phyloP scores from a whole-genome alignment of 2,888 invertebrate species.

The Gerris lacustris region DNA sequence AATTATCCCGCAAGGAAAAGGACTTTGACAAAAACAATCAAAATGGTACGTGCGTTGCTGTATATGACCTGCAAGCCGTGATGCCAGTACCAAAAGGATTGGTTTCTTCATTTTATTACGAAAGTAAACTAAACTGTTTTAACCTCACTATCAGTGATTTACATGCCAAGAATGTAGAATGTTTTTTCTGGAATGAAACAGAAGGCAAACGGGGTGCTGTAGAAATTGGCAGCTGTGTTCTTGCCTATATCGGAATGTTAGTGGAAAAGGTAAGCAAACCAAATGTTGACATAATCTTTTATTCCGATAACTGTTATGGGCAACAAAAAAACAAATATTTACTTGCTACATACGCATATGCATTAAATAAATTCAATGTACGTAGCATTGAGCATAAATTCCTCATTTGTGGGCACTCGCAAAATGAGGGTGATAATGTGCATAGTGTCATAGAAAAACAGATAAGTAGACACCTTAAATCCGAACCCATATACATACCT shows the following conservation, averaged over 20 bases:
- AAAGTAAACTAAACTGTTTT: constrained; percentile 12
- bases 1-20: constrained; percentile 6
- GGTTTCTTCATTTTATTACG: constrained; percentile 15
- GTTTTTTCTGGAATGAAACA: constrained; percentile 17
- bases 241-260: not conserved
- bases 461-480: no score
- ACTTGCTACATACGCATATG: not conserved
- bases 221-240: constrained; percentile 15
- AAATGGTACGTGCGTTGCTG: no score
- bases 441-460: no score
- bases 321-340: constrained; percentile 11
- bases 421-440: no score
- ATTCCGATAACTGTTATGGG: constrained; percentile 11
- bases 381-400: no score
- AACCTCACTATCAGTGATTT: constrained; percentile 17
- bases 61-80: constrained; percentile 7
- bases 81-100: constrained; percentile 4
- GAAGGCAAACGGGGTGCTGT: constrained; percentile 13
- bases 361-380: not conserved
- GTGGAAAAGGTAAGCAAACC: not conserved
- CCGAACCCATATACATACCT: no score
- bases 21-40: not conserved
- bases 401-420: no score
- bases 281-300: constrained; percentile 6
- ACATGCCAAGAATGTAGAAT: constrained; percentile 11